Conservation (phyloP, 92 coral and sea anemone species). For the Montipora capitata region DNA sequence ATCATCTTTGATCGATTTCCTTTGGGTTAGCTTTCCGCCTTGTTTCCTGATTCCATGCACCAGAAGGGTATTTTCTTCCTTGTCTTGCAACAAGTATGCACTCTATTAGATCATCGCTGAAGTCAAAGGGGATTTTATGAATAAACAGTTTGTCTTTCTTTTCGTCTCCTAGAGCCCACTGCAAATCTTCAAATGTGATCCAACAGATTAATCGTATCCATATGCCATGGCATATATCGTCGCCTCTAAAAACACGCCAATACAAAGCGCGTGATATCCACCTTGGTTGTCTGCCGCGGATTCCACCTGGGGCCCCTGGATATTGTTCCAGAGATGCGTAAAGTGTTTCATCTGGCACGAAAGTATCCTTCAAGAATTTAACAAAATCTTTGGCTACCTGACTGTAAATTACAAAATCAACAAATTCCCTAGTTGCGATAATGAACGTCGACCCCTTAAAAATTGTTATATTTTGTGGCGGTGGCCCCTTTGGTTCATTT, state of each 20-base stretch:
- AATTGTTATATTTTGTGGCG: constrained; percentile 43
- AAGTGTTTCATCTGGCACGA: constrained; percentile 59
- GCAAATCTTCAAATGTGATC: constrained; percentile 33
- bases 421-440: constrained; percentile 46
- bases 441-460: constrained; percentile 66
- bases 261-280: constrained; percentile 22
- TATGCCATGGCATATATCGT: not conserved
- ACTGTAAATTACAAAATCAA: constrained; percentile 30
- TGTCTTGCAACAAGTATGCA: constrained; percentile 20
- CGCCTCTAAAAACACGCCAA: not conserved
- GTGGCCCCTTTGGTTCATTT: constrained; percentile 15
- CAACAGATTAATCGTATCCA: not conserved
- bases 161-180: constrained; percentile 18
- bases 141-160: constrained; percentile 37
- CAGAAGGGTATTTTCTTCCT: constrained; percentile 7
- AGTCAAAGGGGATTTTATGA: constrained; percentile 39
- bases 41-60: too few relatives aligned
- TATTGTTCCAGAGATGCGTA: constrained; percentile 38
- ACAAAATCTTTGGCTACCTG: constrained; percentile 42
- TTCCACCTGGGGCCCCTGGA: constrained; percentile 18
- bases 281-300: not conserved
- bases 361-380: constrained; percentile 51
- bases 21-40: too few relatives aligned
- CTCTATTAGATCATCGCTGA: constrained; percentile 9
- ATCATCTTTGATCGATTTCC: too few relatives aligned